Percentiles rank a stretch among this genome's conserved stretches.
Conservation (phyloP, 2,888 invertebrate genomes). For the Drosophila limbata region DNA sequence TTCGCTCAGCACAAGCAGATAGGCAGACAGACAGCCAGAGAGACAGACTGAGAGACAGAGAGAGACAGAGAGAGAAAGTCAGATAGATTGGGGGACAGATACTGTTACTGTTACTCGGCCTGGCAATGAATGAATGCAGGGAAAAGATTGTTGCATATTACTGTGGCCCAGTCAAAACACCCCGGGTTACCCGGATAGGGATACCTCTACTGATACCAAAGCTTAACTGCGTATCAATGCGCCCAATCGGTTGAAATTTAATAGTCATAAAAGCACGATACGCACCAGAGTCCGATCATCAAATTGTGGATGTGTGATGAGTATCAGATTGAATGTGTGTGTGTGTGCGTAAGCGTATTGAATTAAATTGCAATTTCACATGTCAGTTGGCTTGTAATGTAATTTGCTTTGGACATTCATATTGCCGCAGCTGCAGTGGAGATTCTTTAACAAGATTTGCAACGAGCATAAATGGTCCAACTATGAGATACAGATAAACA, state of each 20-base stretch:
- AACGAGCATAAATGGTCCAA: not conserved
- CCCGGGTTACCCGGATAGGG: constrained; percentile 13
- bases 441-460: constrained; percentile 5
- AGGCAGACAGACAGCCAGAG: constrained; percentile 3
- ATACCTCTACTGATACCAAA: constrained; percentile 30
- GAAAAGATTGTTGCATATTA: constrained; percentile 66
- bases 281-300: constrained; percentile 42
- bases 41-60: constrained; percentile 1
- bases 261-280: constrained; percentile 50
- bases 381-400: constrained; percentile 36
- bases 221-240: constrained; percentile 59
- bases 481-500: not conserved
- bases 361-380: constrained; percentile 52
- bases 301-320: constrained; percentile 26
- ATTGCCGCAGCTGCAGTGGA: constrained; percentile 12
- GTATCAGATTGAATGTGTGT: not conserved
- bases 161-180: constrained; percentile 43
- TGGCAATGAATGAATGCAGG: constrained; percentile 63
- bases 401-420: constrained; percentile 33
- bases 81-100: constrained; percentile 1
- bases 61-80: not conserved
- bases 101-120: constrained; percentile 16
- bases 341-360: constrained; percentile 41
- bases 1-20: constrained; percentile 38
- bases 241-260: constrained; percentile 65